These are phyloP conservation scores for Scaptomyza graminum DNA, from an alignment of 1,140 invertebrate genomes.

Conservation along the genomic window DNA sequence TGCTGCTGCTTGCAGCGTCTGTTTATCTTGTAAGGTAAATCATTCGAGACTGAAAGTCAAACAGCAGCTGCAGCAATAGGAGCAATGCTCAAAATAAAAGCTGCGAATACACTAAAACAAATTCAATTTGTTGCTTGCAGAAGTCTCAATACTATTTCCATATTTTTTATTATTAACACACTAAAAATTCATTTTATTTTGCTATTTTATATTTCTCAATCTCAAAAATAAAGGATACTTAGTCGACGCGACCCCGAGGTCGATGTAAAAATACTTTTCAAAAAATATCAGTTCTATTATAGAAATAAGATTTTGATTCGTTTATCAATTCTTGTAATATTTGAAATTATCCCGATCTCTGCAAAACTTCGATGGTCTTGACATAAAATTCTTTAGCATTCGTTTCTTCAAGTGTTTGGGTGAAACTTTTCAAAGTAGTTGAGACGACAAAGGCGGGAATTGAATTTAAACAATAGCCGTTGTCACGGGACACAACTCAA, in stretches of 20 bases:
- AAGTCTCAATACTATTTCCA: too few relatives aligned
- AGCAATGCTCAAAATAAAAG: constrained; percentile 1
- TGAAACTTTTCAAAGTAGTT: constrained; percentile 77
- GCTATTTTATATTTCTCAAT: too few relatives aligned
- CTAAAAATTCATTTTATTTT: too few relatives aligned
- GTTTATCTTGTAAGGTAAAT: constrained; percentile 82
- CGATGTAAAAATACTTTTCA: too few relatives aligned
- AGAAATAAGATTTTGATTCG: too few relatives aligned
- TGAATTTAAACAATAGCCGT: constrained; percentile 78
- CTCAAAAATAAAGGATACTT: too few relatives aligned
- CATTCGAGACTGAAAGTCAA: constrained; percentile 82
- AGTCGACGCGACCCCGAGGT: too few relatives aligned
- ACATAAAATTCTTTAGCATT: not conserved
- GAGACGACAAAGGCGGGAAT: constrained; percentile 80
- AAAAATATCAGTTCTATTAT: too few relatives aligned
- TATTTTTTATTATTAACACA: too few relatives aligned
- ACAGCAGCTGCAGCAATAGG: constrained; percentile 46
- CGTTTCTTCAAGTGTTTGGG: not conserved
- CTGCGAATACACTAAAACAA: not conserved
- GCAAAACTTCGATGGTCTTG: too few relatives aligned
- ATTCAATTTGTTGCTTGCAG: not conserved
- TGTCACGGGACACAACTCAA: constrained; percentile 56
- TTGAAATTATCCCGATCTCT: too few relatives aligned
- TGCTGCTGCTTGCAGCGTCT: constrained; percentile 46
- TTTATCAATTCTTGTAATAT: too few relatives aligned